These are phyloP conservation scores for Pithys albifrons DNA, from an alignment of 2,113 vertebrate species.

Conservation along the genomic window DNA sequence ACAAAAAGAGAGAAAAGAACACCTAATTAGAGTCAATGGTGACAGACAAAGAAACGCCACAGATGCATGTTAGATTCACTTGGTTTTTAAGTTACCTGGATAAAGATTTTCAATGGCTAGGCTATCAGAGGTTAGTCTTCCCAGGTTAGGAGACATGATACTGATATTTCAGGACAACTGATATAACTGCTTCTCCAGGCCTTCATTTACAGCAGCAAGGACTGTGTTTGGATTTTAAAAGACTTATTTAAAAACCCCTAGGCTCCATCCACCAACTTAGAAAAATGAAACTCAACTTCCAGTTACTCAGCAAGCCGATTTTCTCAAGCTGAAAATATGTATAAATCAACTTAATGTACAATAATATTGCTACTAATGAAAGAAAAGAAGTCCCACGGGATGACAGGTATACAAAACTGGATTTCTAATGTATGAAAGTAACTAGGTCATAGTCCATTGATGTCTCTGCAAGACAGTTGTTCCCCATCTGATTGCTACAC, in stretches of 20 bases:
- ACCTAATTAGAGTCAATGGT: neutral
- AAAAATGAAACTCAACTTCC: neutral
- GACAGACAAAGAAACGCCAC: neutral
- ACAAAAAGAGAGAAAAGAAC: neutral
- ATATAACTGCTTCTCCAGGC: neutral
- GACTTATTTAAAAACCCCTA: neutral
- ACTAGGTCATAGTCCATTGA: neutral
- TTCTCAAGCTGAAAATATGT: neutral
- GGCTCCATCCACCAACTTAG: neutral
- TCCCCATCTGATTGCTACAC: neutral
- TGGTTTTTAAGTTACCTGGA: neutral
- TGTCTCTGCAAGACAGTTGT: neutral
- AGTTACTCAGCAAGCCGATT: neutral
- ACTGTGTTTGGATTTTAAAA: neutral
- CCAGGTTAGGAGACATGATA: neutral
- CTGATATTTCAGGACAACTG: neutral
- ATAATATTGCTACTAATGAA: neutral
- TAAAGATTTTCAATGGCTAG: neutral
- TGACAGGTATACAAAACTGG: neutral
- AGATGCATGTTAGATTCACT: neutral
- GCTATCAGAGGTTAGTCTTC: neutral
- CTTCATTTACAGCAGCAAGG: neutral
- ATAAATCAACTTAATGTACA: neutral
- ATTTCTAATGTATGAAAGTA: neutral
- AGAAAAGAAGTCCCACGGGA: neutral